Evolutionary conservation across 2,888 invertebrate genomes (phyloP).

Genomic region (Meganola albula): DNA sequence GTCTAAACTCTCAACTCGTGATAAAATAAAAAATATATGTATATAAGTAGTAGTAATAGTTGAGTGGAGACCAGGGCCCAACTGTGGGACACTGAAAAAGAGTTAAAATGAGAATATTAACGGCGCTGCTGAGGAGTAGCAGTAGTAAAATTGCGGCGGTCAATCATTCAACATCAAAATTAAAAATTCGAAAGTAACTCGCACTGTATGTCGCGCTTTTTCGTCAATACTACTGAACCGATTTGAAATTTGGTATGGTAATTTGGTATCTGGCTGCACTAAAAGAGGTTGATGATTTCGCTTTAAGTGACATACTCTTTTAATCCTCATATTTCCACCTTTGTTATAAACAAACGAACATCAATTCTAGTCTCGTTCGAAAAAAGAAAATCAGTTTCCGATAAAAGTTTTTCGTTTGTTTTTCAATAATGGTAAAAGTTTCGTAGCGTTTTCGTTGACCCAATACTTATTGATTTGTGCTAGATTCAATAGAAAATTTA

Average conservation of each 20-base stretch:
- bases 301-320: neutral
- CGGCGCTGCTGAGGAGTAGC: too few relatives aligned
- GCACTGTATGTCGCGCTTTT: neutral
- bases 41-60: too few relatives aligned
- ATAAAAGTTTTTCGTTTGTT: neutral
- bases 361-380: neutral
- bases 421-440: neutral
- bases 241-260: neutral
- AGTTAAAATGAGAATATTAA: too few relatives aligned
- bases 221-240: neutral
- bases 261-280: neutral
- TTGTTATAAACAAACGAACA: neutral
- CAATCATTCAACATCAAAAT: too few relatives aligned
- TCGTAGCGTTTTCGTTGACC: too few relatives aligned
- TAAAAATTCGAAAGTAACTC: neutral
- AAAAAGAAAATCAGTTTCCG: neutral
- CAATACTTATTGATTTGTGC: too few relatives aligned
- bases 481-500: too few relatives aligned
- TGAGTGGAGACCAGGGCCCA: too few relatives aligned
- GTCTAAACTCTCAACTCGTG: too few relatives aligned
- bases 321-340: neutral
- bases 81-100: too few relatives aligned
- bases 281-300: neutral
- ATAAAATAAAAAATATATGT: too few relatives aligned
- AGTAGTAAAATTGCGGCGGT: too few relatives aligned